These are phyloP conservation scores for Sturnus vulgaris DNA, from an alignment of 2,113 vertebrate genomes.

Conservation along the genomic window DNA sequence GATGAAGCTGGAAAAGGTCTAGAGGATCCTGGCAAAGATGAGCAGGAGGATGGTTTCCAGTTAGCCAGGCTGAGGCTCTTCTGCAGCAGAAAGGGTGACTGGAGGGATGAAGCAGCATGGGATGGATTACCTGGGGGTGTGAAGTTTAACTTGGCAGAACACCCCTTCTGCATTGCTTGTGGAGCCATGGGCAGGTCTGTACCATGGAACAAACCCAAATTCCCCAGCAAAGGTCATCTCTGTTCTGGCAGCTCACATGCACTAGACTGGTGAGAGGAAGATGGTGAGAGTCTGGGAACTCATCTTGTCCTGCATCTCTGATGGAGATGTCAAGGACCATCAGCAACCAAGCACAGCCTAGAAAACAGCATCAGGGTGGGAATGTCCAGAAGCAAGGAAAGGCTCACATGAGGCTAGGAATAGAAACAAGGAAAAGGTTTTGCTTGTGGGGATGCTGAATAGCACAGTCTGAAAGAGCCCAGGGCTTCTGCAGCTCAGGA, in stretches of 20 bases:
- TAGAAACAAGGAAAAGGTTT: neutral
- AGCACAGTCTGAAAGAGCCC: neutral
- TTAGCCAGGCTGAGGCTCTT: neutral
- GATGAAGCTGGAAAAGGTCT: neutral
- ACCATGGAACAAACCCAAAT: neutral
- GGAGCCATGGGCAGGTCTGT: neutral
- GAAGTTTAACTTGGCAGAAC: rapidly evolving
- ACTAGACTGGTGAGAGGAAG: no score
- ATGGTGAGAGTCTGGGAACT: neutral
- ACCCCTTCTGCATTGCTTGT: neutral
- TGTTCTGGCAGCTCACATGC: neutral
- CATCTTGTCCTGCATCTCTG: neutral
- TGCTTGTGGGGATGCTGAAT: neutral
- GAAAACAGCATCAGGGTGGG: neutral
- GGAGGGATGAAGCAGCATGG: neutral
- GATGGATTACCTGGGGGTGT: neutral
- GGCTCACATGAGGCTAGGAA: neutral
- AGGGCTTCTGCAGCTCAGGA: neutral
- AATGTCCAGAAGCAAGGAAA: neutral
- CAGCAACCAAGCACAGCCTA: rapidly evolving
- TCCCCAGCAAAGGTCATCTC: neutral
- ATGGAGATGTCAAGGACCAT: neutral
- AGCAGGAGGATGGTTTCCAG: neutral
- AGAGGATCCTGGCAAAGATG: neutral
- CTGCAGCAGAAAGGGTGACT: neutral